Evolutionary conservation across 2,888 invertebrate genomes (phyloP), one percentile per base, ranked within the genome.

Genomic region (Meandrusa payeni): DNA sequence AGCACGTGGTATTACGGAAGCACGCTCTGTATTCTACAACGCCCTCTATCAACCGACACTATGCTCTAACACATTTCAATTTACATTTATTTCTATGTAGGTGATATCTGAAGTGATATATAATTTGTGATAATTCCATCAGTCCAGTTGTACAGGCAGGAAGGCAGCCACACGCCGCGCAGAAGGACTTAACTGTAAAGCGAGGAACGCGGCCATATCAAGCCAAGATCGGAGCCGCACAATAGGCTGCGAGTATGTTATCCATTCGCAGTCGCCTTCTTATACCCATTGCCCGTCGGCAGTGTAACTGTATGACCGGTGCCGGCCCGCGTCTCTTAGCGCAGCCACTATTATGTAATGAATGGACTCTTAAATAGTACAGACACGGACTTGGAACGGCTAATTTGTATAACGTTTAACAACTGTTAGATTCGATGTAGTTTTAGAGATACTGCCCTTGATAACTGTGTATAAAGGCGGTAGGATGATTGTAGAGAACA

Each of bases 151-250:
- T 9, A 28, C 15, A 10, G 7, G 20, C 43, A 26, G 31, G 43
- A 31, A 37, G 37, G 31, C 37, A 17, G 12, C 23, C 28, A 23
- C 27, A 34, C 41, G 34, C 28, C 23, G 9, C 19, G 42, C 29
- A 42, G 42, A 43, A 43, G 37, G 42, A 29, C 29, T 24, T 43
- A 43, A 43, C 43, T 43, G 43, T 43, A 43, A 26, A 43, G 24
- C 19, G 29, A 20, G 15, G 43, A 37, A 43, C 43, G 43, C 31
- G 43, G 37, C 37, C 43, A 11, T 43, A 43, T 43, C 43, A 20
- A 26, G 31, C 29, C 26, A 13, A 27, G 37, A 43, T 43, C 43
- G 31, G 31, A 29, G 7, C 6, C 37, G 19, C 43, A 43, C 43
- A 43, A 43, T 37, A 31, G 43, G 36, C 42, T 17, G 20, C 32